These are phyloP conservation scores for Spheniscus humboldti DNA, from an alignment of 2,797 vertebrate species.

Conservation along the genomic window DNA sequence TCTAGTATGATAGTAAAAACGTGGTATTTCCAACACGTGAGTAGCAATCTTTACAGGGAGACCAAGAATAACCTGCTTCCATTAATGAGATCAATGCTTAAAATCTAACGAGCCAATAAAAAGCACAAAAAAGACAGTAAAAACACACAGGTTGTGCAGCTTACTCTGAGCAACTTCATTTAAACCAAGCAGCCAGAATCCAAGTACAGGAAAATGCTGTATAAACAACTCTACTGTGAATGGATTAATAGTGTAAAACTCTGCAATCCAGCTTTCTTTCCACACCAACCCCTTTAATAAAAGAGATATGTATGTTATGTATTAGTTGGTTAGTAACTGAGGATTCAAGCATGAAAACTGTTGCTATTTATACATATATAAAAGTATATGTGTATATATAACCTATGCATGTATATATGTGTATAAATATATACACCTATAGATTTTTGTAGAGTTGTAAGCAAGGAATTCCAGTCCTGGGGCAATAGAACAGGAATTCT, in stretches of 20 bases:
- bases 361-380: background rate
- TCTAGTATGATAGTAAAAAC: background rate
- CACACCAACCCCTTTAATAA: background rate
- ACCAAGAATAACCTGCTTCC: background rate
- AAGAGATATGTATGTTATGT: accelerated
- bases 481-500: background rate
- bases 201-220: background rate
- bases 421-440: background rate
- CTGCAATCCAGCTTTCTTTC: background rate
- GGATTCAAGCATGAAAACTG: background rate
- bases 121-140: background rate
- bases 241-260: background rate
- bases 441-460: background rate
- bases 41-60: background rate
- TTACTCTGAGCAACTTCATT: background rate
- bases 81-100: background rate
- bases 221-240: background rate
- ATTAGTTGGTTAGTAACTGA: background rate
- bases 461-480: background rate
- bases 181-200: background rate
- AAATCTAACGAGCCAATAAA: background rate
- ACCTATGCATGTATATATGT: accelerated
- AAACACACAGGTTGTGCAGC: background rate
- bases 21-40: accelerated
- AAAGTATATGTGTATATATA: background rate